Percentiles rank a stretch among this genome's conserved stretches.
Evolutionary conservation across 2,888 invertebrate genomes (phyloP).

Genomic region (Cryptus armator): DNA sequence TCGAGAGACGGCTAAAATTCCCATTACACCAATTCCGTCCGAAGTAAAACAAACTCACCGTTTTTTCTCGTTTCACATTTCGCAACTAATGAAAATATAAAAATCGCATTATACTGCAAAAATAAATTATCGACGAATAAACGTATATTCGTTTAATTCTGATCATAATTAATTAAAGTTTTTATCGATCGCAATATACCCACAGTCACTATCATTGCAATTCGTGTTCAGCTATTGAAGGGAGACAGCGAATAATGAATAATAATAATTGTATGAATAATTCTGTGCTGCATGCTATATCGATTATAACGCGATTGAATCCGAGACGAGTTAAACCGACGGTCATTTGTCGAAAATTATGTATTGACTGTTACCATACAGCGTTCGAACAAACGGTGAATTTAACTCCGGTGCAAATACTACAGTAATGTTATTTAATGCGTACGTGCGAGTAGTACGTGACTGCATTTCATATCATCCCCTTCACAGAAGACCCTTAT

Average conservation of each 20-base stretch:
- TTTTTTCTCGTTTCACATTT: too few relatives aligned
- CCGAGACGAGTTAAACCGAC: constrained; percentile 16
- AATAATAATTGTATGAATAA: constrained; percentile 1
- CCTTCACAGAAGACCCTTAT: neutral
- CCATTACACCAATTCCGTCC: too few relatives aligned
- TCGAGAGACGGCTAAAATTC: too few relatives aligned
- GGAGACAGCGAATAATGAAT: neutral
- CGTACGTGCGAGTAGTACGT: constrained; percentile 38
- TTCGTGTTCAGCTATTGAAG: constrained; percentile 5
- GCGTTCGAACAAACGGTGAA: constrained; percentile 5
- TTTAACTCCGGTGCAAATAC: constrained; percentile 23
- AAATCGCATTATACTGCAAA: neutral
- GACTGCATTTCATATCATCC: neutral
- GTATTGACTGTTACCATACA: constrained; percentile 27
- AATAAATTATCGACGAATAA: neutral
- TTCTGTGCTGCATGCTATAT: neutral
- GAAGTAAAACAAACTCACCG: too few relatives aligned
- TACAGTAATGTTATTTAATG: constrained; percentile 33
- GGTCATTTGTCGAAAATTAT: constrained; percentile 37
- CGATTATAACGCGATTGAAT: constrained; percentile 21
- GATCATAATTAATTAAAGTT: neutral
- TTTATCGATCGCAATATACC: neutral
- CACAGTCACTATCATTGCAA: neutral
- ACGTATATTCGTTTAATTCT: neutral
- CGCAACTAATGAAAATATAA: too few relatives aligned